These are phyloP conservation scores for Eolophus roseicapilla DNA, from an alignment of 2,113 vertebrate species.

Conservation along the genomic window DNA sequence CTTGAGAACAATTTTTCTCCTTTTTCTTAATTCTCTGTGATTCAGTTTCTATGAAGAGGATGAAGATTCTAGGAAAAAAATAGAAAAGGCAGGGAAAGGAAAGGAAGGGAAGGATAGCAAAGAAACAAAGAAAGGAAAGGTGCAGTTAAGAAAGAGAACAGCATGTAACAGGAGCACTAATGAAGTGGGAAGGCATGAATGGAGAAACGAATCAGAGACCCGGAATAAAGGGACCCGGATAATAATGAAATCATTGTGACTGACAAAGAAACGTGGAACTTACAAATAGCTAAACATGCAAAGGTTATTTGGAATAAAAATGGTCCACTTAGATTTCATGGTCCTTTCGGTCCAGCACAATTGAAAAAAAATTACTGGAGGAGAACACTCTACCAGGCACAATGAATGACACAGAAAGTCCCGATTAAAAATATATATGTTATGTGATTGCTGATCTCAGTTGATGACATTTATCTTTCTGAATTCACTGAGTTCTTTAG, in stretches of 20 bases:
- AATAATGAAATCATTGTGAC: not conserved
- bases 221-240: not conserved
- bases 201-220: not conserved
- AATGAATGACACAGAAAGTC: not conserved
- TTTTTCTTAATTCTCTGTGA: slow-evolving; percentile 30
- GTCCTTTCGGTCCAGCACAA: not conserved
- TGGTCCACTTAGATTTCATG: not conserved
- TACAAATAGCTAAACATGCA: not conserved
- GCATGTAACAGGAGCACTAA: not conserved
- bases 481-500: slow-evolving; percentile 36
- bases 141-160: not conserved
- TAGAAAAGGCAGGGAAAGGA: not conserved
- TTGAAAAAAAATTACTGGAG: not conserved
- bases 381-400: not conserved
- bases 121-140: not conserved
- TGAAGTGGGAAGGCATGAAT: not conserved
- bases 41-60: not conserved
- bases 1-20: not conserved
- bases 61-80: not conserved
- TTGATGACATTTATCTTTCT: slow-evolving; percentile 50
- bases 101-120: not conserved
- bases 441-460: not conserved
- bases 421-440: not conserved
- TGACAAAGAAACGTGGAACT: not conserved
- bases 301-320: not conserved